These are phyloP conservation scores for Myxocyprinus asiaticus DNA, from an alignment of 2,113 vertebrate species.

Conservation along the genomic window DNA sequence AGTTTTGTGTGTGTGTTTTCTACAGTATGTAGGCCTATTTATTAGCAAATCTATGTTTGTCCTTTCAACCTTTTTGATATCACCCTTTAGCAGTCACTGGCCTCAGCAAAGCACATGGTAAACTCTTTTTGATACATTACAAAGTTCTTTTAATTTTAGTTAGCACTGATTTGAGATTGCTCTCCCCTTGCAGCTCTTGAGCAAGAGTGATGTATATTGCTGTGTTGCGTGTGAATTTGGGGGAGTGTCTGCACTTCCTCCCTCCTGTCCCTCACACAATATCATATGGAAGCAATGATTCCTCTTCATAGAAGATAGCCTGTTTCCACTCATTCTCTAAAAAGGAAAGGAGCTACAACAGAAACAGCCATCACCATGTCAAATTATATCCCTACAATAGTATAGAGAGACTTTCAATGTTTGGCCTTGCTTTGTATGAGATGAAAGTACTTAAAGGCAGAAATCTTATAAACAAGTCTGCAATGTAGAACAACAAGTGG, in stretches of 20 bases:
- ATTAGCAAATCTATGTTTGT: too few relatives aligned
- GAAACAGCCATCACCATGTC: not conserved
- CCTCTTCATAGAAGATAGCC: not conserved
- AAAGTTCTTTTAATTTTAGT: too few relatives aligned
- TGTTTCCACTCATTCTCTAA: conserved; percentile 19
- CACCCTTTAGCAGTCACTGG: too few relatives aligned
- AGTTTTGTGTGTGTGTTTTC: too few relatives aligned
- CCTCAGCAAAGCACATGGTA: too few relatives aligned
- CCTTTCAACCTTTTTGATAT: too few relatives aligned
- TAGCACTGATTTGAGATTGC: too few relatives aligned
- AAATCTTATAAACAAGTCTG: not conserved
- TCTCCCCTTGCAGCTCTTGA: too few relatives aligned
- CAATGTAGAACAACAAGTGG: not conserved
- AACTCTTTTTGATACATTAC: too few relatives aligned
- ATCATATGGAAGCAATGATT: conserved; percentile 44
- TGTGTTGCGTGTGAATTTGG: not conserved
- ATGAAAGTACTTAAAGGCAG: not conserved
- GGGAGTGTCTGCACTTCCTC: not conserved
- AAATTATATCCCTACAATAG: not conserved
- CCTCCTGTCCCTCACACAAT: not conserved
- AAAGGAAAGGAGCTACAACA: not conserved
- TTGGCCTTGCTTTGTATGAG: not conserved
- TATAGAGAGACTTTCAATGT: not conserved
- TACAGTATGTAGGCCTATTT: too few relatives aligned
- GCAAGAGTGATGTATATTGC: not conserved